phyloP scores from a whole-genome alignment of 35 echinoderm and acorn worm genomes.

The Chiridota heheva region DNA sequence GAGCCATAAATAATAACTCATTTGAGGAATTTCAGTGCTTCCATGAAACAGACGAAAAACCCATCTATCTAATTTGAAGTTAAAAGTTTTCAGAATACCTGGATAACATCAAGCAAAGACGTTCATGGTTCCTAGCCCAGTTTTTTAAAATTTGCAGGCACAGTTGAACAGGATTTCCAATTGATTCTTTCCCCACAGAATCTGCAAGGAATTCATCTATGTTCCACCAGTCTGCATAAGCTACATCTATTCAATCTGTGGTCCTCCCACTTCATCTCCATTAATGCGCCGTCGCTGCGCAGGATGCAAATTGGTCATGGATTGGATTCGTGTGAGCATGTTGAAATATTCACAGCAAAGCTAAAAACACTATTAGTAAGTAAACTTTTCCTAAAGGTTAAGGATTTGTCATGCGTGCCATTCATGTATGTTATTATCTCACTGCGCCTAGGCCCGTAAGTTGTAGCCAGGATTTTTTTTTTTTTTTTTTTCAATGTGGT shows the following conservation, averaged over 20 bases:
- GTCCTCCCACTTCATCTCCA: constrained; percentile 88
- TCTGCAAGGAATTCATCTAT: constrained; percentile 80
- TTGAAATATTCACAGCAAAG: constrained; percentile 74
- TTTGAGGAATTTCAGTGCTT: too few relatives aligned
- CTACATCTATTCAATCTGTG: constrained; percentile 73
- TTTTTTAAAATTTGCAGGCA: too few relatives aligned
- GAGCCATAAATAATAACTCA: too few relatives aligned
- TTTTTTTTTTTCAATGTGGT: too few relatives aligned
- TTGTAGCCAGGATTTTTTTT: too few relatives aligned
- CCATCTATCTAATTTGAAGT: neutral
- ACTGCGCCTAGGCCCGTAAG: too few relatives aligned
- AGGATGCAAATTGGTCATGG: constrained; percentile 68
- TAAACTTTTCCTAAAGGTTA: neutral
- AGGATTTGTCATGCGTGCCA: too few relatives aligned
- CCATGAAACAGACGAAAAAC: neutral
- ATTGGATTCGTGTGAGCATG: constrained; percentile 88
- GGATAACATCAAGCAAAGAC: too few relatives aligned
- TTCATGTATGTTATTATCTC: too few relatives aligned
- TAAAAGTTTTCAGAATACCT: neutral
- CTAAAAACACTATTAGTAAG: constrained; percentile 55
- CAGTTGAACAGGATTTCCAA: too few relatives aligned
- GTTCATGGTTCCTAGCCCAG: too few relatives aligned
- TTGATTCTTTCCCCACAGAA: constrained; percentile 70
- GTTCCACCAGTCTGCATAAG: constrained; percentile 77
- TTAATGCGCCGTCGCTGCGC: constrained; percentile 74